Evolutionary conservation across 2,113 vertebrate species (phyloP), one percentile per base, ranked within the genome.

Genomic region (Melozone crissalis): DNA sequence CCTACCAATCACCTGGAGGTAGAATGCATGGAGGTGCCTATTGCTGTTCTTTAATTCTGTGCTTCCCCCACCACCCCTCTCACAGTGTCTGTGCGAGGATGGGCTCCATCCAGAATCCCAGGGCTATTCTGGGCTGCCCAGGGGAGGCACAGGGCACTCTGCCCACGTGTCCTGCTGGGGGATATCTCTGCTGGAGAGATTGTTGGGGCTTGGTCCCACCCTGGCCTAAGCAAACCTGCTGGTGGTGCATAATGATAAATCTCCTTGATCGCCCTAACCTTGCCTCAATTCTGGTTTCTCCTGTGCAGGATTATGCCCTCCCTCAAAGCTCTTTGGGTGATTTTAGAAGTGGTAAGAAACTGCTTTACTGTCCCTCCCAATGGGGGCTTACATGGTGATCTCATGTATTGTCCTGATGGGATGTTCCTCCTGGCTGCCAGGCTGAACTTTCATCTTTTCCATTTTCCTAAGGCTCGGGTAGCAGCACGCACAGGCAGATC

Each of bases 11-110:
- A 88, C 43, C 55, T 88, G 82, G 71, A 84, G 55, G 72, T 51
- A 61, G 55, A 82, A 41, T 1, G 10, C 1, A 0, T 10, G 15
- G 41, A 43, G 15, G 31, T 88, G 43, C 43, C 71, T 83, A 1
- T 61, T 80, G 54, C 47, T 28, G 19, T 30, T 77, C 37, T 46
- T 72, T 68, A 43, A 46, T 69, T 69, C 51, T 10, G 6, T 7
- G 7, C 37, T 28, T 72, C 35, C 19, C 19, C 3, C 0, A 1
- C 16, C 0, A 1, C 23, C 67, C 9, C 16, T 58, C 17, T 61
- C 0, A 0, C 27, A 2, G 13, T 31, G 39, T 30, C 22, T 0
- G 0, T 21, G 44, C 8, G 13, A 43, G 67, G n/a, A 41, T 27
- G 22, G 76, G 37, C 51, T 73, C 33, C 15, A 63, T 68, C 52